Conservation (phyloP, 2,113 vertebrate genomes). For the Prunella himalayana region DNA sequence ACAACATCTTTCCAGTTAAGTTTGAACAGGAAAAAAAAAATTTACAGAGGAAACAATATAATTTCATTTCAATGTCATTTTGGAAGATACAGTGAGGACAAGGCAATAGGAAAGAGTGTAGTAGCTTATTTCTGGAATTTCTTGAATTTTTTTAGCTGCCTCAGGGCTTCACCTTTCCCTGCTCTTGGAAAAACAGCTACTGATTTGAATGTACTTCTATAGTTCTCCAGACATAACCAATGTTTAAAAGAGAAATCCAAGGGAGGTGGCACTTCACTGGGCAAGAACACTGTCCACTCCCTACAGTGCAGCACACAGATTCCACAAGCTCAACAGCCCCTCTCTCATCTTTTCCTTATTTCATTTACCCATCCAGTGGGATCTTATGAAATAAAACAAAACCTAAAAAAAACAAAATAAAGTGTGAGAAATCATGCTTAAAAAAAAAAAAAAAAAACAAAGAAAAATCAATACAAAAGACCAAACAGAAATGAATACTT, state of each 20-base stretch:
- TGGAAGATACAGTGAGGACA: conserved; percentile 29
- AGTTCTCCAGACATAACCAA: conserved; percentile 54
- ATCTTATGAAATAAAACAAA: conserved; percentile 98
- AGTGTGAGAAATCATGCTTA: conserved; percentile 75
- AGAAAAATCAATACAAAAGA: conserved; percentile 64
- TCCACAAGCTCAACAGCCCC: conserved; percentile 74
- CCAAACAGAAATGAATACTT: conserved; percentile 53
- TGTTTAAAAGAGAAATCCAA: conserved; percentile 64
- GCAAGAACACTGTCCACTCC: conserved; percentile 64
- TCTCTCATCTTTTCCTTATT: conserved; percentile 75
- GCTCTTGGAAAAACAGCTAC: conserved; percentile 63
- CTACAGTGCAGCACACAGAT: conserved; percentile 71
- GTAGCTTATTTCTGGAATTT: conserved; percentile 62
- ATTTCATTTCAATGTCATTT: conserved; percentile 44
- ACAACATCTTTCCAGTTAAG: conserved; percentile 60
- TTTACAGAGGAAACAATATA: conserved; percentile 20
- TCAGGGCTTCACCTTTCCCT: conserved; percentile 40
- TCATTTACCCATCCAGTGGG: conserved; percentile 89
- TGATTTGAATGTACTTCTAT: conserved; percentile 36
- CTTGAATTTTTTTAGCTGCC: conserved; percentile 67
- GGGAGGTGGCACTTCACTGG: conserved; percentile 53
- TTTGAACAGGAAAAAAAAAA: conserved; percentile 41
- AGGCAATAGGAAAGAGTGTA: not conserved
- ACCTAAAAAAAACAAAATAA: conserved; percentile 93
- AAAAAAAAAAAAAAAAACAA: conserved; percentile 28